These are phyloP conservation scores for Camelus dromedarius DNA, from an alignment of 2,113 vertebrate genomes.

Conservation along the genomic window DNA sequence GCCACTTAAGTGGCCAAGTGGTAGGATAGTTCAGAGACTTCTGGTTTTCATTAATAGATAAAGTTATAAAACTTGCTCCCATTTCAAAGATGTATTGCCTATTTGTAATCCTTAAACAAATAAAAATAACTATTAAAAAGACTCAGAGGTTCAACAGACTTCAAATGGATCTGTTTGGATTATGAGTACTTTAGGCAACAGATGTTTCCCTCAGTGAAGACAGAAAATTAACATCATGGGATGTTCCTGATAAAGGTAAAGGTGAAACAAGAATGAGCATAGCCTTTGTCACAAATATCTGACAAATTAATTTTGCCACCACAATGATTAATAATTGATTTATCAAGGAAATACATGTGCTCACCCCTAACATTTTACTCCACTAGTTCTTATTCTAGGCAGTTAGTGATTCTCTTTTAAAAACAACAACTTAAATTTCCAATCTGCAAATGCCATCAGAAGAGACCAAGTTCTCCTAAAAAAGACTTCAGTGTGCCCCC, in stretches of 20 bases:
- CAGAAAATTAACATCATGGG: not conserved
- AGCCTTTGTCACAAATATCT: not conserved
- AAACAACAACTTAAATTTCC: not conserved
- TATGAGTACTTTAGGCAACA: not conserved
- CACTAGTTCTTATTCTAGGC: not conserved
- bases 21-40: constrained; percentile 52
- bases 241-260: not conserved
- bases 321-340: not conserved
- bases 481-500: not conserved
- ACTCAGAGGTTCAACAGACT: constrained; percentile 8
- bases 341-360: not conserved
- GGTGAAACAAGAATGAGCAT: not conserved
- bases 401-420: not conserved
- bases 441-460: not conserved
- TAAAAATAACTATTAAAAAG: constrained; percentile 61
- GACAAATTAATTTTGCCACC: constrained; percentile 24
- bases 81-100: constrained; percentile 75
- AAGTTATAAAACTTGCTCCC: constrained; percentile 62
- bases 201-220: not conserved
- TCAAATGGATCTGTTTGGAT: not conserved
- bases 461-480: not conserved
- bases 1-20: constrained; percentile 51
- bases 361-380: not conserved
- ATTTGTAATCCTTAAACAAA: constrained; percentile 71
- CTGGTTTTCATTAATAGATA: constrained; percentile 77